Conservation (phyloP, 2,888 invertebrate species). For the Rhingia rostrata region DNA sequence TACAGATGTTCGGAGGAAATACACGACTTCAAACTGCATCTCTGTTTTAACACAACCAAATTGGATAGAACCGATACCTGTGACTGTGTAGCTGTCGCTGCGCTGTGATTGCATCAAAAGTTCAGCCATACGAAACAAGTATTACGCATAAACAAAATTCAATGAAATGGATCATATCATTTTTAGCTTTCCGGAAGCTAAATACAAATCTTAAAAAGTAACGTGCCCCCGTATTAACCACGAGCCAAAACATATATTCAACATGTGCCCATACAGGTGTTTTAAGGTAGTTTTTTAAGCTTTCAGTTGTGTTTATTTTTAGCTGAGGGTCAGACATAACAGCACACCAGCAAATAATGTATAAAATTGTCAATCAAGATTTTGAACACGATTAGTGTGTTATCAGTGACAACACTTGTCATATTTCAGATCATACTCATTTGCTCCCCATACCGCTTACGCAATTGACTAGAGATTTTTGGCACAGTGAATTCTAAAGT, state of each 20-base stretch:
- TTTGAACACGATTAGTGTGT: neutral
- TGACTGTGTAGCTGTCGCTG: too few relatives aligned
- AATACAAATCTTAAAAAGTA: too few relatives aligned
- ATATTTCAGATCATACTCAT: neutral
- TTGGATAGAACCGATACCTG: neutral
- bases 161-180: too few relatives aligned
- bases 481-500: neutral
- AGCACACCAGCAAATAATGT: neutral
- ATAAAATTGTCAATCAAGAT: neutral
- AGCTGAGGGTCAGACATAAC: neutral
- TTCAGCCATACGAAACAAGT: too few relatives aligned
- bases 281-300: neutral
- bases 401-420: neutral
- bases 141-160: too few relatives aligned
- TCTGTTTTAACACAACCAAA: neutral
- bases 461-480: slow-evolving; percentile 32
- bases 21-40: neutral
- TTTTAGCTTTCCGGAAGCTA: too few relatives aligned
- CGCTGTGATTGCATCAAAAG: neutral
- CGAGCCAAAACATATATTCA: neutral
- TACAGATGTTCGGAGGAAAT: neutral
- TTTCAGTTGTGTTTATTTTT: neutral
- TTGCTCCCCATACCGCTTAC: slow-evolving; percentile 38
- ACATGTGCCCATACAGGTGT: neutral
- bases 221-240: too few relatives aligned